Percentiles rank a stretch among this genome's conserved stretches.
These are phyloP conservation scores for Opisthograptis luteolata DNA, from an alignment of 2,888 invertebrate genomes.

Conservation along the genomic window DNA sequence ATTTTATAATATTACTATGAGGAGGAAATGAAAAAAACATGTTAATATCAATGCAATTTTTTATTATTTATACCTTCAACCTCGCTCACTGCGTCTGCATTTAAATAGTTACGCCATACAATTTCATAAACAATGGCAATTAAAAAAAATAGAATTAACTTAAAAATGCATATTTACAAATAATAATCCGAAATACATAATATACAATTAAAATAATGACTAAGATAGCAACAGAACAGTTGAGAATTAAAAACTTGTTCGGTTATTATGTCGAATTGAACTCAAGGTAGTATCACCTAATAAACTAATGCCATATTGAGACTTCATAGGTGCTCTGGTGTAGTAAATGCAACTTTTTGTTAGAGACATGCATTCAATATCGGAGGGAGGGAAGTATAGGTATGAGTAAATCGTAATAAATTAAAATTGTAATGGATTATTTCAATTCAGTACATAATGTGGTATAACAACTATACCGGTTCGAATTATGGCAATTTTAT, in stretches of 20 bases:
- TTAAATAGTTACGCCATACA: constrained; percentile 75
- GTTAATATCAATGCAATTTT: constrained; percentile 76
- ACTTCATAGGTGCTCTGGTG: constrained; percentile 47
- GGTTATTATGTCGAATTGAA: constrained; percentile 58
- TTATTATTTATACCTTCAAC: constrained; percentile 81
- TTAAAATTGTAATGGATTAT: constrained; percentile 51
- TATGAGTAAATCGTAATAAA: constrained; percentile 53
- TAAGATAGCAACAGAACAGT: constrained; percentile 70
- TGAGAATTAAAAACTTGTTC: constrained; percentile 64
- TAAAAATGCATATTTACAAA: constrained; percentile 82
- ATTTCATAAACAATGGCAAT: constrained; percentile 75
- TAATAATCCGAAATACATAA: constrained; percentile 76
- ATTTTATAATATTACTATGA: constrained; percentile 46
- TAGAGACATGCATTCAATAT: constrained; percentile 46
- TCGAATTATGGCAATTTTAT: constrained; percentile 77
- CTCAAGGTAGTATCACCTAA: constrained; percentile 28
- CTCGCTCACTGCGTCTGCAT: constrained; percentile 71
- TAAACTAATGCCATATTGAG: constrained; percentile 44
- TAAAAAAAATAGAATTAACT: constrained; percentile 77
- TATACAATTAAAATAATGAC: constrained; percentile 83
- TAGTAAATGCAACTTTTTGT: constrained; percentile 61
- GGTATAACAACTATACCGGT: constrained; percentile 64
- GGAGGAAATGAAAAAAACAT: constrained; percentile 67
- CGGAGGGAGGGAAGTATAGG: constrained; percentile 68
- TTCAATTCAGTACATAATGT: constrained; percentile 51